These are phyloP conservation scores for Volucella inflata DNA, from an alignment of 2,888 invertebrate species.

Conservation along the genomic window DNA sequence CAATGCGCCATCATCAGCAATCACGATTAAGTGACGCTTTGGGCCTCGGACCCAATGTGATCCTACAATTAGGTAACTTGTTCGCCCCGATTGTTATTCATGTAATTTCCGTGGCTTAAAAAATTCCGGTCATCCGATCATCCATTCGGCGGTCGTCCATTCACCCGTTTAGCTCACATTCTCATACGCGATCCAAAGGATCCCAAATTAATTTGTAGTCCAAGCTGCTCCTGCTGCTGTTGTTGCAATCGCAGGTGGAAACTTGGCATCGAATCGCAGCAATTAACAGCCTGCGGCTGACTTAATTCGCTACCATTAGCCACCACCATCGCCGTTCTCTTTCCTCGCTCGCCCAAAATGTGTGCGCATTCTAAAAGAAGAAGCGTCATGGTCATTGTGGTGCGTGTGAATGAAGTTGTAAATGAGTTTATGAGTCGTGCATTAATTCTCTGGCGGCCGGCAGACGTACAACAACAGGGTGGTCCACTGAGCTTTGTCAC, in stretches of 20 bases:
- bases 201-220: constrained; percentile 71
- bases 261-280: constrained; percentile 68
- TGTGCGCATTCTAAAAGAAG: constrained; percentile 53
- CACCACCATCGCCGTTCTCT: constrained; percentile 53
- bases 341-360: constrained; percentile 10
- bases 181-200: constrained; percentile 52
- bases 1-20: constrained; percentile 71
- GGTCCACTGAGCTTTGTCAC: constrained; percentile 68
- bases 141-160: too few species aligned
- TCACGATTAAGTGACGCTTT: constrained; percentile 74
- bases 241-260: constrained; percentile 64
- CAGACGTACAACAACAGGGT: constrained; percentile 56
- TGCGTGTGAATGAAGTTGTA: constrained; percentile 75
- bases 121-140: constrained; percentile 19
- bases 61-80: constrained; percentile 73
- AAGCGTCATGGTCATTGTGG: constrained; percentile 67
- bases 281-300: constrained; percentile 75
- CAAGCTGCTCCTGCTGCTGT: constrained; percentile 37
- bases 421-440: constrained; percentile 70
- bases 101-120: constrained; percentile 66
- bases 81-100: constrained; percentile 66
- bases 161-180: neutral
- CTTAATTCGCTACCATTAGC: constrained; percentile 75
- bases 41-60: constrained; percentile 63
- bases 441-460: constrained; percentile 48